phyloP scores from a whole-genome alignment of 2,113 vertebrate species.

The Otocyon megalotis region DNA sequence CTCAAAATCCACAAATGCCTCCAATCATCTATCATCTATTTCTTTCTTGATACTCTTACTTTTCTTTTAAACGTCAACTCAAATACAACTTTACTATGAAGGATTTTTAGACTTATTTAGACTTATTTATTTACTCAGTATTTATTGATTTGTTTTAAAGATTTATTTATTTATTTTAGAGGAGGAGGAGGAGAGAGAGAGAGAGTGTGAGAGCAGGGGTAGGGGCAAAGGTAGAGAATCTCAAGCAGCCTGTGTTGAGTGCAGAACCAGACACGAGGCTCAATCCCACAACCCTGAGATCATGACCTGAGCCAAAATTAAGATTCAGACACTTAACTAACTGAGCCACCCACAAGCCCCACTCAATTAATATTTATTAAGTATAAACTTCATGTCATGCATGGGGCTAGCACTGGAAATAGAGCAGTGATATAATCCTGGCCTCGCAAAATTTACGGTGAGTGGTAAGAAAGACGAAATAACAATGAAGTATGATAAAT shows the following conservation, averaged over 20 bases:
- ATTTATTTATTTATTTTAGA: not conserved
- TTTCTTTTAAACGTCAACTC: conserved; percentile 13
- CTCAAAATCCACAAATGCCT: conserved; percentile 9
- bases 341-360: not conserved
- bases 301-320: not conserved
- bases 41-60: not conserved
- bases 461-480: conserved; percentile 5
- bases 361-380: conserved; percentile 29
- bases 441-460: not conserved
- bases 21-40: not conserved
- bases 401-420: not conserved
- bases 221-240: not conserved
- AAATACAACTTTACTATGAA: not conserved
- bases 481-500: not conserved
- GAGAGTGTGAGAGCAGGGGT: not conserved
- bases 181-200: not conserved
- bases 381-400: not conserved
- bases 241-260: not conserved
- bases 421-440: not conserved
- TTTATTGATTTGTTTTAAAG: not conserved
- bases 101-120: not conserved
- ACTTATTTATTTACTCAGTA: not conserved
- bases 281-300: not conserved
- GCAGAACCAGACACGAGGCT: not conserved
- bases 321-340: not conserved